Evolutionary conservation across 1,140 invertebrate genomes (phyloP), one percentile per base, ranked within the genome.

Genomic region (Hyles euphorbiae): DNA sequence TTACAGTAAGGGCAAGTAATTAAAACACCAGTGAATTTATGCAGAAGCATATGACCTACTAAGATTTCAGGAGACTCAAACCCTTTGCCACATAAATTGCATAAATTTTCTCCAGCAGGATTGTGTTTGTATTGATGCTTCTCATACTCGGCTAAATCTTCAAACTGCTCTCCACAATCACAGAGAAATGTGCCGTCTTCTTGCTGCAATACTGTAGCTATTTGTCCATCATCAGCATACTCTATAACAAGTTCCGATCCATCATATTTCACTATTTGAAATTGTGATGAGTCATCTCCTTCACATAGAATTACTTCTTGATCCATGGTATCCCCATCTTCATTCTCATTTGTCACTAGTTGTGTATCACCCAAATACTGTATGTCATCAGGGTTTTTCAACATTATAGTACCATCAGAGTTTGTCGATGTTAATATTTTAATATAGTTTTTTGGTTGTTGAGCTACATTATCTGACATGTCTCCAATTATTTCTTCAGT

Each of bases 31-130:
- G 64, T 69, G 53, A 74, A 72, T 64, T 78, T 77, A 86, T 92
- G 74, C 79, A 92, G 61, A 87, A 93, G 91, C 67, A 92, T 91
- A 65, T 95, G 93, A 0, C 94, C 92, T 0, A 92, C 92, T 8
- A 94, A 90, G 2, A 92, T 93, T 67, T 93, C 91, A 60, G 92
- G 84, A 53, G 94, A 93, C 63, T 93, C 91, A 70, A 91, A 91
- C 0, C 85, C 87, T 72, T 91, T 91, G 0, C 88, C 89, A 69
- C 91, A 91, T 5, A 87, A 70, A 51, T 78, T 81, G 60, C 90
- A 91, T 0, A 88, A 72, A 64, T 81, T 70, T 53, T 88, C 89
- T 4, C 83, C 83, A 7, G 72, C 77, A 11, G 78, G 79, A 61
- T 89, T 90, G 58, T 89, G 88, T 45, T 81, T 81, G 33, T 67